phyloP scores from a whole-genome alignment of 1,140 invertebrate species.

The Penaeus vannamei region DNA sequence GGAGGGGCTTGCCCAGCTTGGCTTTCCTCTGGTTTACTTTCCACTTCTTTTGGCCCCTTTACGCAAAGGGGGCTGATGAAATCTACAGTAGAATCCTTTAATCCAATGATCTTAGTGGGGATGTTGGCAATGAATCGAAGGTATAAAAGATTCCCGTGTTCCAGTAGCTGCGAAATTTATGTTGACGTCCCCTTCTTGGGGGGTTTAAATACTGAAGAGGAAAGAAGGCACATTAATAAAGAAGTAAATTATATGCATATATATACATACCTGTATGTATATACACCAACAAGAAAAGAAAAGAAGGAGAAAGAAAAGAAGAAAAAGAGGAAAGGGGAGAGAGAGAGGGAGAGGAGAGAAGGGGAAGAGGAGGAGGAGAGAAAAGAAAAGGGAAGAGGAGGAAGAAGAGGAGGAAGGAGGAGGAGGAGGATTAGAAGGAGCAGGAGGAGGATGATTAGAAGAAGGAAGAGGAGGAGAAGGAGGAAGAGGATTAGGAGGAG shows the following conservation, averaged over 20 bases:
- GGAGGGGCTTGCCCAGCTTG: no score
- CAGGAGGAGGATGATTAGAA: no score
- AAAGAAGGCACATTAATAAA: background rate
- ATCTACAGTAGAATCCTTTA: constrained; percentile 48
- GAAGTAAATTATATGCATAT: background rate
- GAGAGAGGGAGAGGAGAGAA: no score
- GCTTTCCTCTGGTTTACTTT: constrained; percentile 18
- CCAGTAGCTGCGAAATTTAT: constrained; percentile 62
- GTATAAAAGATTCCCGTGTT: constrained; percentile 59
- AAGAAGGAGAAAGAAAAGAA: no score
- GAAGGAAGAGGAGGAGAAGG: no score
- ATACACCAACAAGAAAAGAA: background rate
- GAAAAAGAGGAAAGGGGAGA: no score
- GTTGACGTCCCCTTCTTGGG: constrained; percentile 57
- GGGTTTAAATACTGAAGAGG: constrained; percentile 51
- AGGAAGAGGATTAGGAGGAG: no score
- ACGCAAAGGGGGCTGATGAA: constrained; percentile 35
- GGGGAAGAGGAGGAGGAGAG: no score
- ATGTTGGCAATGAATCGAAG: constrained; percentile 61
- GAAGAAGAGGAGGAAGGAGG: no score
- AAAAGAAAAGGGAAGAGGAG: no score
- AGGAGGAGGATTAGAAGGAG: no score
- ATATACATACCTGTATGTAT: background rate
- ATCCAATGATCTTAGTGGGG: constrained; percentile 36
- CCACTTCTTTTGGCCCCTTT: constrained; percentile 3